Conservation (phyloP, 2,888 invertebrate genomes). For the Mythimna vitellina region DNA sequence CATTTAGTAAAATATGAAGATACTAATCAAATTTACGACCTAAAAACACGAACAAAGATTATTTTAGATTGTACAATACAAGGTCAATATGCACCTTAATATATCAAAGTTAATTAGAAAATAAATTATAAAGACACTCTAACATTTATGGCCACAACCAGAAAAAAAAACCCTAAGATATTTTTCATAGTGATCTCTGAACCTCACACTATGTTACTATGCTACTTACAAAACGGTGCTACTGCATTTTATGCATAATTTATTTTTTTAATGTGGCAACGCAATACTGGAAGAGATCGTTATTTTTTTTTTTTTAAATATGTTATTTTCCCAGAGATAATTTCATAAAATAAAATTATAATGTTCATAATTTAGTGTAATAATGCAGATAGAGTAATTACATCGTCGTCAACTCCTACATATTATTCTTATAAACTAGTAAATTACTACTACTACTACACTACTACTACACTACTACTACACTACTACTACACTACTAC, state of each 20-base stretch:
- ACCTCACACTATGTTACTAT: neutral
- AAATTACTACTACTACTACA: too few relatives aligned
- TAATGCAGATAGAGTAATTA: neutral
- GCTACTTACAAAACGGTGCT: neutral
- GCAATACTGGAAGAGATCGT: neutral
- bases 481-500: too few relatives aligned
- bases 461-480: too few relatives aligned
- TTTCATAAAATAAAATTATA: neutral
- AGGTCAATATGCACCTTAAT: constrained; percentile 4
- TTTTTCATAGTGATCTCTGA: constrained; percentile 21
- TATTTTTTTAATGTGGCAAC: neutral
- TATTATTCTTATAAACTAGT: too few relatives aligned
- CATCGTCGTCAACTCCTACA: neutral
- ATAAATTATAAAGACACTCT: constrained; percentile 13
- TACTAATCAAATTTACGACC: neutral
- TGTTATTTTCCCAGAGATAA: neutral
- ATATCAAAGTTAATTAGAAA: neutral
- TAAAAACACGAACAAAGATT: neutral
- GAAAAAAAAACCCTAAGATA: constrained; percentile 2
- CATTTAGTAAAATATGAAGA: constrained; percentile 5
- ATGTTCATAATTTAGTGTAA: too few relatives aligned
- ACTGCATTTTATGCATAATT: constrained; percentile 29
- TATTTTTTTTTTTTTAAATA: neutral
- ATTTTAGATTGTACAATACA: neutral
- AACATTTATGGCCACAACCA: neutral